Percentiles rank a stretch among this genome's conserved stretches.
These are phyloP conservation scores for Perca fluviatilis DNA, from an alignment of 2,113 vertebrate genomes.

Conservation along the genomic window DNA sequence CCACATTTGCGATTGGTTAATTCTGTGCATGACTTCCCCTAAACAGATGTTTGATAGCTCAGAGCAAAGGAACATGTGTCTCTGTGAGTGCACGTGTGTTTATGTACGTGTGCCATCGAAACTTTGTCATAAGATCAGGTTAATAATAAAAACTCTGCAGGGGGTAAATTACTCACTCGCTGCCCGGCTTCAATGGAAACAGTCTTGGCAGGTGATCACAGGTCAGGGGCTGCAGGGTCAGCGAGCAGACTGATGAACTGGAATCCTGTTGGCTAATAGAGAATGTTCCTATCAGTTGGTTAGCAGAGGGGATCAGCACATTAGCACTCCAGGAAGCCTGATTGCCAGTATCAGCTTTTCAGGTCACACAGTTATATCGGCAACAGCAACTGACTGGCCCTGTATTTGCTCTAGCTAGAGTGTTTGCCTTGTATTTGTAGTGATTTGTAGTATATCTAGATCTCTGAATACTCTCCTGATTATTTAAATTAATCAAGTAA, in stretches of 20 bases:
- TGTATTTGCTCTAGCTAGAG: not conserved
- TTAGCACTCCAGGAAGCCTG: slow-evolving; percentile 51
- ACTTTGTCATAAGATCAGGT: slow-evolving; percentile 63
- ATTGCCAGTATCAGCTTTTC: slow-evolving; percentile 57
- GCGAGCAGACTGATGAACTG: slow-evolving; percentile 54
- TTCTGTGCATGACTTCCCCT: slow-evolving; percentile 7
- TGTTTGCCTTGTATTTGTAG: not conserved
- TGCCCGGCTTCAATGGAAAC: slow-evolving; percentile 33
- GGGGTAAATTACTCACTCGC: slow-evolving; percentile 36
- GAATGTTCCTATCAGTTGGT: slow-evolving; percentile 55
- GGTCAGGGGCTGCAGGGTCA: slow-evolving; percentile 70
- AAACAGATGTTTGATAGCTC: slow-evolving; percentile 24
- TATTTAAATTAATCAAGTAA: not conserved
- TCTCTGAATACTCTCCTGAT: not conserved
- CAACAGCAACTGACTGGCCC: slow-evolving; percentile 9
- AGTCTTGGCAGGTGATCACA: slow-evolving; percentile 76
- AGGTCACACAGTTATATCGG: slow-evolving; percentile 50
- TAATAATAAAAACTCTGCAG: slow-evolving; percentile 41
- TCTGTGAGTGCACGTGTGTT: slow-evolving; percentile 12
- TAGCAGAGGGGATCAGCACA: slow-evolving; percentile 56
- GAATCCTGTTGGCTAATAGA: slow-evolving; percentile 46
- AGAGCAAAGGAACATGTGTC: not conserved
- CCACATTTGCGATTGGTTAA: slow-evolving; percentile 12
- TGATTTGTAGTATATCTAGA: not conserved
- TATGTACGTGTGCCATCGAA: slow-evolving; percentile 14